Percentiles rank a stretch among this genome's conserved stretches.
Conservation (phyloP, 1,140 invertebrate species). For the Drosophila simulans region DNA sequence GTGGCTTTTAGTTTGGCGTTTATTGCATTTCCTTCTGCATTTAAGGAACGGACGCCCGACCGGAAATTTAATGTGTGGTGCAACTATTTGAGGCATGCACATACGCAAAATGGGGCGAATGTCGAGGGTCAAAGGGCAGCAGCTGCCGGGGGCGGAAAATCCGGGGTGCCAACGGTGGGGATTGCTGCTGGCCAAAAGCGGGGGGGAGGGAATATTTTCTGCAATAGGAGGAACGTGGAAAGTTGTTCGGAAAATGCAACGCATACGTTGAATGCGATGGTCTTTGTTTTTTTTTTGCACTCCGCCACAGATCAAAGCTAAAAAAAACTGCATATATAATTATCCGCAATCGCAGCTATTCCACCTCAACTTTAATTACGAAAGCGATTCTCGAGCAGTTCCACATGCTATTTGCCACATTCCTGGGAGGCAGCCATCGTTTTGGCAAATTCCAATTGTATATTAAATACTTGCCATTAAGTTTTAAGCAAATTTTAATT, state of each 20-base stretch:
- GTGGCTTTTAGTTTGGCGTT: constrained; percentile 65
- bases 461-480: constrained; percentile 54
- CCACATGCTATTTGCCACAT: constrained; percentile 18
- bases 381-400: neutral
- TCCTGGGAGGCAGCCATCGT: neutral
- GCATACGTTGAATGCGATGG: constrained; percentile 25
- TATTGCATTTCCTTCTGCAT: constrained; percentile 67
- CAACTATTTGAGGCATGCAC: constrained; percentile 62
- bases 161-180: neutral
- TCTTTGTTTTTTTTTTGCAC: neutral
- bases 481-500: constrained; percentile 70
- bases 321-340: constrained; percentile 21
- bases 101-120: constrained; percentile 28
- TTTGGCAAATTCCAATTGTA: constrained; percentile 34
- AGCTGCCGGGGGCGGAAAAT: constrained; percentile 5
- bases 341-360: constrained; percentile 11
- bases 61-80: constrained; percentile 63
- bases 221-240: constrained; percentile 18
- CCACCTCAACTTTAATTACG: constrained; percentile 26
- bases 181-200: neutral
- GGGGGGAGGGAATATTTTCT: constrained; percentile 31
- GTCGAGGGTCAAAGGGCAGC: constrained; percentile 7
- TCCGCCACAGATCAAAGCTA: constrained; percentile 20
- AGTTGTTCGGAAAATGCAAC: constrained; percentile 22
- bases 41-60: constrained; percentile 51